Conservation (phyloP, 2,113 vertebrate species). For the Passer domesticus region DNA sequence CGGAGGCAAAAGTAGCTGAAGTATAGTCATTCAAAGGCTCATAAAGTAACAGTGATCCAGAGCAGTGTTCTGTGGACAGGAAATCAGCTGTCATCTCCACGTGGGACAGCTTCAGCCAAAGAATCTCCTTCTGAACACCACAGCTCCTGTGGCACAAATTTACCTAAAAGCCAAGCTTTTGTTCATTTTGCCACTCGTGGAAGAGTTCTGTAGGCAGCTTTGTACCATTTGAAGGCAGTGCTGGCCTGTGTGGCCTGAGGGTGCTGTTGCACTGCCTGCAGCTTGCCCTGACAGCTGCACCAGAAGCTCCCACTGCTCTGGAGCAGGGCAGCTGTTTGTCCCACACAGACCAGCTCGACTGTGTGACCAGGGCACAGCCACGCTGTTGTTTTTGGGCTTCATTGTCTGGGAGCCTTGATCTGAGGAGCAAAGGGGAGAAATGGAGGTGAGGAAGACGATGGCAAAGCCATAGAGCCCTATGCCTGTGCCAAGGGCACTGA, state of each 20-base stretch:
- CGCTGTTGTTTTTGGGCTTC: accelerated
- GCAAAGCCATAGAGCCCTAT: background rate
- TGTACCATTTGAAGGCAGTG: background rate
- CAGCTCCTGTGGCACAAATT: accelerated
- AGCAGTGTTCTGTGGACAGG: background rate
- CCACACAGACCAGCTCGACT: accelerated
- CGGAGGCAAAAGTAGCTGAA: background rate
- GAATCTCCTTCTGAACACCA: background rate
- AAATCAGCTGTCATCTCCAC: background rate
- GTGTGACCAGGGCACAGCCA: background rate
- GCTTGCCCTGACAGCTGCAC: background rate
- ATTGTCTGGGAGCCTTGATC: background rate
- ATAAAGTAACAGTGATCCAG: background rate
- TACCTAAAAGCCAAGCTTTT: background rate
- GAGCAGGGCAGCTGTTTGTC: background rate
- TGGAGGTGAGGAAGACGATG: background rate
- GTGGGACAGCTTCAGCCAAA: background rate
- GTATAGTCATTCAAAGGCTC: background rate
- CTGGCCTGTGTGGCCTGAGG: background rate
- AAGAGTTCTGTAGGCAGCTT: background rate
- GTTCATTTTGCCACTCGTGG: background rate
- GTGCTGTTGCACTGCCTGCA: background rate
- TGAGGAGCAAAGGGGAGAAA: background rate
- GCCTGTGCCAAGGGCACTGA: background rate
- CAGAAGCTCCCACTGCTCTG: background rate